Base-by-base conservation (phyloP, 2,113 vertebrate species). In the Callocephalon fimbriatum region DNA sequence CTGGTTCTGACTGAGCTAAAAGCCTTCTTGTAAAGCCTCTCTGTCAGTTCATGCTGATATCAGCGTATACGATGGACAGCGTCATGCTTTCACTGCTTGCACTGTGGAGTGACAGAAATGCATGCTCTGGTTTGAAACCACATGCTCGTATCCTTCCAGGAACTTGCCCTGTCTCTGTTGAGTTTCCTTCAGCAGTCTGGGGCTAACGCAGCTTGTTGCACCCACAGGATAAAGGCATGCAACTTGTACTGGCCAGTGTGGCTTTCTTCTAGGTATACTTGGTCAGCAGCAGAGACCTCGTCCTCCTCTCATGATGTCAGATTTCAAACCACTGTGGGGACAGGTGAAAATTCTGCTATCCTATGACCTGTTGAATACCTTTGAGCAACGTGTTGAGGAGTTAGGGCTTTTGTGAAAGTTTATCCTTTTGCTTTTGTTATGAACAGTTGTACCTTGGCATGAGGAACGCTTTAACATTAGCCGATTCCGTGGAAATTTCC, bases 11-110 rank as follows among this genome's bases (percentile, higher is more conserved):
- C 35, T 25, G 77, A 95, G 67, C 71, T 88, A 44, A 88, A 54
- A 86, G 66, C 71, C 19, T 54, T 38, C 74, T 37, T 42, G 72
- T 35, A 58, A 83, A 31, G 10, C 22, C 38, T 73, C 37, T 59
- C 54, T 84, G 93, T 56, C 25, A 18, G 79, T 91, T 86, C 42
- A 18, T 45, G 88, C 86, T 86, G 91, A 70, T 88, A 84, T 86
- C 82, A 76, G 93, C 22, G 15, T 1, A 2, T 14, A 44, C 47
- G 8, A 2, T 12, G 85, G 71, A 6, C 51, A 47, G 35, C 0
- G 5, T 14, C 7, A 51, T 35, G 74, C 29, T 72, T 35, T 4
- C 9, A 3, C 63, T 62, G 68, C 86, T 88, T 90, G 67, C 7
- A 0, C 58, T 45, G 71, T 44, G 20, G 48, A 37, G 9, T 5